Base-by-base conservation (phyloP, 92 coral and sea anemone species). In the Epizoanthus scotinus region DNA sequence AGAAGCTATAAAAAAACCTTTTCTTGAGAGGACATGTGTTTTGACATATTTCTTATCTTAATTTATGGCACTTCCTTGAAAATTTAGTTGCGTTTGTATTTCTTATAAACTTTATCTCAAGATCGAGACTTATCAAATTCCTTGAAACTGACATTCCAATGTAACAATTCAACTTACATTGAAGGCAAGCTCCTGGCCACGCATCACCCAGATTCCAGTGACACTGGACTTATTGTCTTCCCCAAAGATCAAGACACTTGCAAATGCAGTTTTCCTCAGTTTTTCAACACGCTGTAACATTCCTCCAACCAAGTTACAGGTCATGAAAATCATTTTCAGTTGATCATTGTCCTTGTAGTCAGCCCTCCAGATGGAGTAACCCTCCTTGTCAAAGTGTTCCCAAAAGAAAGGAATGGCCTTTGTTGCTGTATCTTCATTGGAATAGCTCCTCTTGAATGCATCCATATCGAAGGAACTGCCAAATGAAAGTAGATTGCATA, bases 351-450 rank as follows among this genome's bases (percentile, higher is more conserved):
- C 90, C 56, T 71, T 84, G 67, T 95, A 95, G 50, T 92, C 98
- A 18, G 88, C 84, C 49, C 81, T 86, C 98, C 98, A 95, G 69
- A 95, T 73, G 69, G 98, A 95, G 67, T 73, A 88, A 50, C 92
- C 94, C 56, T 93, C 98, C 70, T 93, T 93, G 84, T 95, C 96
- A 64, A 95, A 90, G 74, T 95, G 73, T 54, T 95, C 89, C 98
- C 98, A 95, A 56, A 95, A 90, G 87, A 90, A 67, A 3, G 98
- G 98, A 64, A 95, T 85, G 28, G 98, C 93, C 66, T 38, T 78
- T 1, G 88, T 84, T 2, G 34, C 90, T 3, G 95, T 90, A 80
- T 95, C 98, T 31, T 90, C 73, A 66, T 95, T 95, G 14, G 93
- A 88, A 86, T 90, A 95, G 61, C 68, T 85, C 15, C 89, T 81